These are phyloP conservation scores for Xerus inauris DNA, from an alignment of 2,113 vertebrate genomes.

Conservation along the genomic window DNA sequence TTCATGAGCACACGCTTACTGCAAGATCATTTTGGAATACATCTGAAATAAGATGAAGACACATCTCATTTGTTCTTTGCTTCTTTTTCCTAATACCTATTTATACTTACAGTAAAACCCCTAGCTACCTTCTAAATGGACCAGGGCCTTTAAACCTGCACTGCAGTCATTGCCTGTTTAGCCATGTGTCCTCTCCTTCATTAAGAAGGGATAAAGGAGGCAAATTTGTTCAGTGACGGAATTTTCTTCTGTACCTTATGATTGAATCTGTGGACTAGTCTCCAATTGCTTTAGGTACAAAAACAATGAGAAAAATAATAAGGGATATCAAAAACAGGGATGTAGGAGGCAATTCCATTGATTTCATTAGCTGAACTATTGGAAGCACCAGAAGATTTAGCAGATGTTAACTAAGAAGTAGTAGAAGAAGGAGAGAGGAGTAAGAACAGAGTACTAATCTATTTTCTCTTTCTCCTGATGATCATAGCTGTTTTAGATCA, in stretches of 20 bases:
- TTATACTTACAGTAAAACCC: not conserved
- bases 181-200: not conserved
- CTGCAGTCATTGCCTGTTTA: not conserved
- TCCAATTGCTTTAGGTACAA: not conserved
- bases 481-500: not conserved
- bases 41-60: not conserved
- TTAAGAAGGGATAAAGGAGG: not conserved
- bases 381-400: not conserved
- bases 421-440: not conserved
- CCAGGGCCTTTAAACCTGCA: not conserved
- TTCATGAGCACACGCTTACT: not conserved
- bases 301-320: not conserved
- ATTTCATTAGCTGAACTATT: constrained; percentile 21
- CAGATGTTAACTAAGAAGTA: not conserved
- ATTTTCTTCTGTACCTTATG: not conserved
- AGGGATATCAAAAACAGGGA: not conserved
- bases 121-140: not conserved
- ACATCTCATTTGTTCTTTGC: not conserved
- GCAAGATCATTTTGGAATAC: not conserved
- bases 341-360: not conserved
- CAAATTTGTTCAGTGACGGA: not conserved
- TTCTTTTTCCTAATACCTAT: not conserved
- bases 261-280: not conserved
- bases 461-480: not conserved
- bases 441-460: not conserved